Conservation (phyloP, 2,888 invertebrate genomes). For the Oscheius sp. region DNA sequence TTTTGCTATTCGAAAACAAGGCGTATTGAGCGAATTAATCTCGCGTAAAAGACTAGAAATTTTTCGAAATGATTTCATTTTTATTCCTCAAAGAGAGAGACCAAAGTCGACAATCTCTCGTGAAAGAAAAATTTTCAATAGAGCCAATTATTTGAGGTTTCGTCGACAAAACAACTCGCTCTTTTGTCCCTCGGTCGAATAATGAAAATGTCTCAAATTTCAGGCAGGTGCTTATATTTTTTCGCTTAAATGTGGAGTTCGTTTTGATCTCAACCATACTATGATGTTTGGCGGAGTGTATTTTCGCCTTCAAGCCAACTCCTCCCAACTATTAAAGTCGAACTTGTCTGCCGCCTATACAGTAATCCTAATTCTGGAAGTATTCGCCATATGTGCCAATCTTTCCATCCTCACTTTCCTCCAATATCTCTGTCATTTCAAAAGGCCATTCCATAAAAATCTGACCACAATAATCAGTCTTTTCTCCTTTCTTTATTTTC, state of each 20-base stretch:
- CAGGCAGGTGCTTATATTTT: not conserved
- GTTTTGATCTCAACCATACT: too few relatives aligned
- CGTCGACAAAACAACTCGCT: not conserved
- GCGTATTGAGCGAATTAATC: too few relatives aligned
- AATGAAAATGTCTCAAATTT: too few relatives aligned
- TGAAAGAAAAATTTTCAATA: too few relatives aligned
- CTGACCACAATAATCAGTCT: not conserved
- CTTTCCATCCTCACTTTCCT: not conserved
- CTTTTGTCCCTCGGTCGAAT: not conserved
- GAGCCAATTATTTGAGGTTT: too few relatives aligned
- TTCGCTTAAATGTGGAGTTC: not conserved
- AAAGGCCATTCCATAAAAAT: not conserved
- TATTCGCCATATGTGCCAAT: not conserved
- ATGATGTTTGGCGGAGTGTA: conserved; percentile 13
- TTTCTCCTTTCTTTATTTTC: not conserved
- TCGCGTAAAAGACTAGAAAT: too few relatives aligned
- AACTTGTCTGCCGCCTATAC: not conserved
- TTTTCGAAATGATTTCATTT: too few relatives aligned
- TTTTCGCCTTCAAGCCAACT: not conserved
- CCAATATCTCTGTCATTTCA: not conserved
- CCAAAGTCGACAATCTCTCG: too few relatives aligned
- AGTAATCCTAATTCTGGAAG: not conserved
- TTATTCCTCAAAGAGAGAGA: too few relatives aligned
- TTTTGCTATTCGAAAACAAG: too few relatives aligned
- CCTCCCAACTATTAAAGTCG: not conserved